Percentiles rank a stretch among this genome's conserved stretches.
Evolutionary conservation across 2,797 vertebrate species (phyloP).

Genomic region (Prionace glauca): DNA sequence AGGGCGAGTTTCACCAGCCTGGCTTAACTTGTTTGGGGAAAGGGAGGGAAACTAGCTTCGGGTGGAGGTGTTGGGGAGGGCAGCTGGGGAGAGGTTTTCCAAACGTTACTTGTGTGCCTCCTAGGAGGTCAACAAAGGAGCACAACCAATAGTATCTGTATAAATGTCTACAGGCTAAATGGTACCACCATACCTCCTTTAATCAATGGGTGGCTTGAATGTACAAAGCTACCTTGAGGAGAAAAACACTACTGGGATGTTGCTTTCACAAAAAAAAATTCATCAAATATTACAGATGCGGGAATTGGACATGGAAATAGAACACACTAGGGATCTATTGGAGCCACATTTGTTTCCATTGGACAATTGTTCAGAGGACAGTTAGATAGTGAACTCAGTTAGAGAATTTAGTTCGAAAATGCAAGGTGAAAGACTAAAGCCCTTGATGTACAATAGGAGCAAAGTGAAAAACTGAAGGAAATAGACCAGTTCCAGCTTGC

Average conservation of each 20-base stretch:
- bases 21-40: constrained; percentile 30
- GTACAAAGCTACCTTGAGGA: not conserved
- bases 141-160: constrained; percentile 15
- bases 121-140: constrained; percentile 33
- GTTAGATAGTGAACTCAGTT: not conserved
- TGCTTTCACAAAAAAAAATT: not conserved
- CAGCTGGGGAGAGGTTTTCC: constrained; percentile 12
- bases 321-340: not conserved
- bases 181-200: not conserved
- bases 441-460: not conserved
- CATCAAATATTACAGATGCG: not conserved
- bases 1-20: constrained; percentile 1
- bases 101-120: not conserved
- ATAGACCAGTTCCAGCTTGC: not conserved
- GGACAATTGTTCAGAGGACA: not conserved
- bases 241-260: constrained; percentile 7
- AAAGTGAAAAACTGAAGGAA: not conserved
- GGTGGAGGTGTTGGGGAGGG: not conserved
- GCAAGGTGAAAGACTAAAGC: not conserved
- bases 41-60: constrained; percentile 5
- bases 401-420: not conserved
- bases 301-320: not conserved
- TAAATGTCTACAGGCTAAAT: constrained; percentile 5
- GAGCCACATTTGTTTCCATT: not conserved
- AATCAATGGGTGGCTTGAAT: not conserved